Percentiles rank a stretch among this genome's conserved stretches.
Conservation (phyloP, 2,797 vertebrate species). For the Propithecus deckenii region DNA sequence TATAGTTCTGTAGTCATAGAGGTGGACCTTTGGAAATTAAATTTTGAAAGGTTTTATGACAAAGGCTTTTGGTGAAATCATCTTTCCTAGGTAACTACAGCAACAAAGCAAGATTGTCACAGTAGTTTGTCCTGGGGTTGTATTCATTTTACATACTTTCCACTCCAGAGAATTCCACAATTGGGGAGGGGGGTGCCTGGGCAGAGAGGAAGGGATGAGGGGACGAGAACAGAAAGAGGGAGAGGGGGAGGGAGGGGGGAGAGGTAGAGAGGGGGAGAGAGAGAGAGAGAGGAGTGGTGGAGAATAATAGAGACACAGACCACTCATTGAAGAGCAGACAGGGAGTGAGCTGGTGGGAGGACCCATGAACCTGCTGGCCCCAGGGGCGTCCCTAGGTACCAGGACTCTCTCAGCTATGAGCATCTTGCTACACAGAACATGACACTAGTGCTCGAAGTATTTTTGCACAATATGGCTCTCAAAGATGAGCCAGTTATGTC, state of each 20-base stretch:
- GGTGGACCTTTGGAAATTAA: slow-evolving; percentile 31
- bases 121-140: background rate
- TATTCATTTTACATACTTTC: background rate
- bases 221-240: background rate
- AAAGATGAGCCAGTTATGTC: background rate
- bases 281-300: background rate
- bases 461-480: background rate
- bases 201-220: background rate
- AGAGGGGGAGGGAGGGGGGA: rapidly evolving
- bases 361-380: rapidly evolving
- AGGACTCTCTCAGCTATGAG: rapidly evolving
- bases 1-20: slow-evolving; percentile 17
- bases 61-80: slow-evolving; percentile 23
- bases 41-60: slow-evolving; percentile 53
- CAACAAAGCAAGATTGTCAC: background rate
- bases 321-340: background rate
- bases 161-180: background rate
- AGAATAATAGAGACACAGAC: background rate
- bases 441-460: background rate
- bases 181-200: rapidly evolving
- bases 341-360: background rate
- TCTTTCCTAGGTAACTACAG: slow-evolving; percentile 38
- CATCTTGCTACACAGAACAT: rapidly evolving
- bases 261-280: background rate
- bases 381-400: rapidly evolving